Evolutionary conservation across 2,888 invertebrate genomes (phyloP).

Genomic region (Drosophila paranaensis): DNA sequence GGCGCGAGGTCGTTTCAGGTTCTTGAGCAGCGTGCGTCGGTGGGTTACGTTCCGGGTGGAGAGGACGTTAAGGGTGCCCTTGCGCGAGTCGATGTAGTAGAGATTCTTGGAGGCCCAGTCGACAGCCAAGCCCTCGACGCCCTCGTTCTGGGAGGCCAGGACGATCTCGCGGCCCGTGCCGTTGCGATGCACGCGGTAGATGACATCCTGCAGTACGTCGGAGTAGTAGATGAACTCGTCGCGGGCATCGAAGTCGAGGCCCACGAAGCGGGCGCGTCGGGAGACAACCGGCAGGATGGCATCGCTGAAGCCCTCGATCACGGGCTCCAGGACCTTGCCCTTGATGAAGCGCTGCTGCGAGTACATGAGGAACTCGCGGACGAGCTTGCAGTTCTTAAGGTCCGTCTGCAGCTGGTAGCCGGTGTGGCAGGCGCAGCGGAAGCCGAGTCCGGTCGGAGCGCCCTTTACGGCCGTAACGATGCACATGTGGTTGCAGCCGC

Average conservation of each 20-base stretch:
- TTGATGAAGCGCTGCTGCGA: conserved; percentile 98
- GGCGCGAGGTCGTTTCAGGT: conserved; percentile 96
- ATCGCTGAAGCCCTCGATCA: conserved; percentile 96
- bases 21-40: conserved; percentile 92
- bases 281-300: conserved; percentile 98
- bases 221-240: conserved; percentile 98
- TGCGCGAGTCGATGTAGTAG: conserved; percentile 97
- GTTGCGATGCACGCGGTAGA: conserved; percentile 92
- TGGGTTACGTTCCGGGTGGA: conserved; percentile 94
- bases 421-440: conserved; percentile 95
- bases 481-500: conserved; percentile 97
- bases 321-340: conserved; percentile 94
- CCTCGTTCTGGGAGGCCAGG: conserved; percentile 97
- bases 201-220: conserved; percentile 97
- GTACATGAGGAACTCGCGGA: conserved; percentile 96
- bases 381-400: conserved; percentile 91
- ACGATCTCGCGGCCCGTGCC: conserved; percentile 94
- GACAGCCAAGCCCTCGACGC: conserved; percentile 97
- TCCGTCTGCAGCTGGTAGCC: conserved; percentile 92
- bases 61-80: conserved; percentile 96
- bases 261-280: conserved; percentile 95
- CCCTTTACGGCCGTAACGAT: conserved; percentile 92
- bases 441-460: conserved; percentile 89
- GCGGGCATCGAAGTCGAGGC: conserved; percentile 96
- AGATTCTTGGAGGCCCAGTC: conserved; percentile 98